Evolutionary conservation across 1,140 invertebrate genomes (phyloP).

Genomic region (Coboldia fuscipes): DNA sequence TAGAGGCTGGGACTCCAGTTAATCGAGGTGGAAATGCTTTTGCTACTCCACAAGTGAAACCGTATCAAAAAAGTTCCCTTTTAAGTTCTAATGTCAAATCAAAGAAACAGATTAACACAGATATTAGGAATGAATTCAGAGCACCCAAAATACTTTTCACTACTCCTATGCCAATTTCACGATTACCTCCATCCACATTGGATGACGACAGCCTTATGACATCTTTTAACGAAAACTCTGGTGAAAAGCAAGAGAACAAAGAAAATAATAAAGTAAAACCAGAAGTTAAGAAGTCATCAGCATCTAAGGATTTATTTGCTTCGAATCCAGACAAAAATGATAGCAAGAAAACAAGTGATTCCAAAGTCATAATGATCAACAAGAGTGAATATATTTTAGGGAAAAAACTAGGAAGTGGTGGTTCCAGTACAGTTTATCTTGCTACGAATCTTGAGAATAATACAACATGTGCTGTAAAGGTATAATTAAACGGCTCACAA

Average conservation of each 20-base stretch:
- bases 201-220: too few relatives aligned
- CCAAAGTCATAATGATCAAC: constrained; percentile 12
- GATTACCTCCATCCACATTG: constrained; percentile 10
- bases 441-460: constrained; percentile 10
- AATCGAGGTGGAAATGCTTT: constrained; percentile 9
- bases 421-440: constrained; percentile 17
- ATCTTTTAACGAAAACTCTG: too few relatives aligned
- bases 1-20: constrained; percentile 3
- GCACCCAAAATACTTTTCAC: constrained; percentile 19
- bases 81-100: constrained; percentile 5
- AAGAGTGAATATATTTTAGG: constrained; percentile 12
- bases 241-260: neutral
- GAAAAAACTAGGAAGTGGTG: constrained; percentile 16
- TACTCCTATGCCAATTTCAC: constrained; percentile 14
- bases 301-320: neutral
- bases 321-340: neutral
- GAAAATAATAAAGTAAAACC: constrained; percentile 10
- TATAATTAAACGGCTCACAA: neutral
- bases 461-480: constrained; percentile 15
- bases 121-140: constrained; percentile 13
- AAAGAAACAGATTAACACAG: constrained; percentile 7
- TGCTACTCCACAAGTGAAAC: constrained; percentile 14
- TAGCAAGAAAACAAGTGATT: neutral
- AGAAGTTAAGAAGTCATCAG: neutral
- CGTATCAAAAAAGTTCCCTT: constrained; percentile 4